phyloP scores from a whole-genome alignment of 2,797 vertebrate genomes.

The Poeciliopsis infans region DNA sequence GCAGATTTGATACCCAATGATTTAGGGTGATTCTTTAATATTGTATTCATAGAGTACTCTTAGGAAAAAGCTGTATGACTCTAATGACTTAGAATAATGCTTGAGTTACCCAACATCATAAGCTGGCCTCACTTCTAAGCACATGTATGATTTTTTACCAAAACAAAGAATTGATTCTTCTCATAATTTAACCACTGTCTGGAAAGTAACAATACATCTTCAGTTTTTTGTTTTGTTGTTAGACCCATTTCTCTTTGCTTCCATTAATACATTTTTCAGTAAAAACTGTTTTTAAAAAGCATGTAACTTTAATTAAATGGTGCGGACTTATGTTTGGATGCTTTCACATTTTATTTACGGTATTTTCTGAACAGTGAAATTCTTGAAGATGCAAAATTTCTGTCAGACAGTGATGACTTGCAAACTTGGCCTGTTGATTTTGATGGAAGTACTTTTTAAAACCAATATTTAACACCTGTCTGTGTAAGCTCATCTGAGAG shows the following conservation, averaged over 20 bases:
- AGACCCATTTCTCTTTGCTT: neutral
- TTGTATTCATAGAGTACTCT: neutral
- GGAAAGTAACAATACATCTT: neutral
- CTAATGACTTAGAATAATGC: neutral
- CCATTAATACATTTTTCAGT: neutral
- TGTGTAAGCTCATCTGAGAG: neutral
- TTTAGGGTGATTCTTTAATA: neutral
- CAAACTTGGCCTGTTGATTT: neutral
- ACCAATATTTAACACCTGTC: neutral
- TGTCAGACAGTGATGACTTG: neutral
- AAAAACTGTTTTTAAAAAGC: neutral
- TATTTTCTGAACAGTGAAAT: neutral
- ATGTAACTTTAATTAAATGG: neutral
- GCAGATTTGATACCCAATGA: neutral
- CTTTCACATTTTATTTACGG: neutral
- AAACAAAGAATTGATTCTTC: neutral
- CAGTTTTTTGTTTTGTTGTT: neutral
- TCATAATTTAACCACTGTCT: neutral
- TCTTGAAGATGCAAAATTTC: neutral
- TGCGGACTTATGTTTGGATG: neutral
- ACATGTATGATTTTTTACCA: neutral
- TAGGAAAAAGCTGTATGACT: neutral
- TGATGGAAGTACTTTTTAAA: neutral
- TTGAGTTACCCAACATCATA: neutral
- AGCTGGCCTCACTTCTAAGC: neutral